Evolutionary conservation across 1,140 invertebrate genomes (phyloP), one percentile per base, ranked within the genome.

Genomic region (Cydia pomonella): DNA sequence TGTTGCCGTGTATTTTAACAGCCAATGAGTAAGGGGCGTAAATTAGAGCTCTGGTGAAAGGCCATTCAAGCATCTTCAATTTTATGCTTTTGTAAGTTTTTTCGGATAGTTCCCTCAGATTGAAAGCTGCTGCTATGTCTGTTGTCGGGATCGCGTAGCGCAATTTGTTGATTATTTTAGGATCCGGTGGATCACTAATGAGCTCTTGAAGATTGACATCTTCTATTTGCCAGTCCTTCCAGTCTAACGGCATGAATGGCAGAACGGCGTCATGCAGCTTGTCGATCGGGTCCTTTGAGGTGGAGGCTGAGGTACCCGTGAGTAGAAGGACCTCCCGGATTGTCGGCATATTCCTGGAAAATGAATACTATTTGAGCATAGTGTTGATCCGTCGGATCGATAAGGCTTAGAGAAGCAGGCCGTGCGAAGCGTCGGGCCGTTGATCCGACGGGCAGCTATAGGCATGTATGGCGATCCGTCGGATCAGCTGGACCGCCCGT

Each of bases 201-300:
- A 66, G 63, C 13, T 9, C 29, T 10, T 10, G 63, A 13, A 66
- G 13, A n/a, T 66, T 33, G 29, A 29, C 23, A 0, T 66, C 25
- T 16, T 66, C 23, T 66, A 66, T 66, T 25, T 29, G 23, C 63
- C 63, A 66, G 63, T 66, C 25, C 29, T 66, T 66, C 63, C 63
- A 66, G 18, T 66, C 29, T 16, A 23, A 21, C 25, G 63, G 63
- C 29, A 66, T 66, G 25, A 66, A 66, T 16, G 63, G 63, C 23
- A 66, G 25, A 33, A 66, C 63, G 23, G 63, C 29, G 21, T 66
- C 63, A 16, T 66, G 29, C 63, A 66, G 16, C 63, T 66, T 23
- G 63, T 66, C 63, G 29, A 33, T 16, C 16, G 13, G 18, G 25
- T 66, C 29, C 29, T 25, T 29, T 33, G 63, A 66, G 13, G n/a